Base-by-base conservation (phyloP, 2,888 invertebrate genomes). In the Melieria picta region DNA sequence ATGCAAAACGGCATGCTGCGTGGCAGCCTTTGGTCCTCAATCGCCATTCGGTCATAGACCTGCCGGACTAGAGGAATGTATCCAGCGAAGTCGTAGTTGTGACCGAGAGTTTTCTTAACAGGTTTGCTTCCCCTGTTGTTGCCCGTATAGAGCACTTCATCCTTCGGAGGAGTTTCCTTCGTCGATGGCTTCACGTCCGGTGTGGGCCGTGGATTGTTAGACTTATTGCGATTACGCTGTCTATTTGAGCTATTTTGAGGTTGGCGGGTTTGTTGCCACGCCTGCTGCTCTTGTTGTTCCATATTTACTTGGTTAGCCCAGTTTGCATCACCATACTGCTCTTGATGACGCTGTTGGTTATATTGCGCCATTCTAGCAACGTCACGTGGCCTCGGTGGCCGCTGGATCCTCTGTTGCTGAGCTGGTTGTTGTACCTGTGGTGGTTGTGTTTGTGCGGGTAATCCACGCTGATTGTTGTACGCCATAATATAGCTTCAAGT, bases 41-140 rank as follows among this genome's bases (percentile, higher is more conserved):
- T 63, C 4, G 60, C 58, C 7, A 73, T 16, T 4, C 73, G 11
- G 45, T 71, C 73, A 50, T 73, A 73, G 0, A 30, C 13, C 10
- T 73, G 73, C 4, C 70, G 7, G 42, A 73, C 61, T 50, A 73
- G 50, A 5, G 73, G 73, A 3, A 73, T 67, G 16, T 68, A 72
- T 1, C 69, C 72, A 3, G 72, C 65, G 48, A 43, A 70, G 6
- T 70, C 70, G n/a, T 64, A 58, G 9, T 70, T 70, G 5, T 70
- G 70, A 1, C 50, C 65, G 1, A 69, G 9, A 0, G 64, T 63
- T 10, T 69, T 69, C 50, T 64, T 61, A 1, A 68, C 68, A 13
- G 68, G 68, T 61, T 68, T 68, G 42, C 61, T 68, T 52, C 62
- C 68, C 46, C 57, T 56, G 42, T 48, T 58, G n/a, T 57, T 63